phyloP scores from a whole-genome alignment of 2,113 vertebrate species.

The Pelecanoides urinatrix region DNA sequence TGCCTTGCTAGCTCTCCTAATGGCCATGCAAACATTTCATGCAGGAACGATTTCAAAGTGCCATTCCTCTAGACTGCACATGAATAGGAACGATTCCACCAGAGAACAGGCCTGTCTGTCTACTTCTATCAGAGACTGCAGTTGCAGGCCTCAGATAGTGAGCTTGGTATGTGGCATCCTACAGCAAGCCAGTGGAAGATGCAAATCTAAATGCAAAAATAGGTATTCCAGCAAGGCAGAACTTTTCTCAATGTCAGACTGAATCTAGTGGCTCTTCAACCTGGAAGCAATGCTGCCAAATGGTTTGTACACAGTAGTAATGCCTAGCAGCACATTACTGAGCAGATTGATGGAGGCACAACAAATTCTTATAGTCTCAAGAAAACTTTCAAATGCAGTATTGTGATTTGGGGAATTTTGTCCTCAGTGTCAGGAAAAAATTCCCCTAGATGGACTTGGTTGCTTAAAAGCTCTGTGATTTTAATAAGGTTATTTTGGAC shows the following conservation, averaged over 20 bases:
- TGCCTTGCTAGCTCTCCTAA: not conserved
- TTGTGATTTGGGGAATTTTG: not conserved
- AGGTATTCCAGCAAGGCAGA: not conserved
- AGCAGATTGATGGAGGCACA: not conserved
- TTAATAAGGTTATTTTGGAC: not conserved
- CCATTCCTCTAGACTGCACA: not conserved
- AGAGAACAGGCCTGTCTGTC: not conserved
- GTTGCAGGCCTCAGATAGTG: not conserved
- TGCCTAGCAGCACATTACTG: not conserved
- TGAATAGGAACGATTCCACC: not conserved
- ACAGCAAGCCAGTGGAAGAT: not conserved
- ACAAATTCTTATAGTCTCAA: not conserved
- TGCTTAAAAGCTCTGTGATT: not conserved
- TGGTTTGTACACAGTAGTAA: not conserved
- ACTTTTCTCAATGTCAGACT: not conserved
- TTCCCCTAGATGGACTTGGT: not conserved
- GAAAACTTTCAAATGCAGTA: not conserved
- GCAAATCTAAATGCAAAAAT: not conserved
- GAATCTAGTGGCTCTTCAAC: not conserved
- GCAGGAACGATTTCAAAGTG: not conserved
- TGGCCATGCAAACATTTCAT: not conserved
- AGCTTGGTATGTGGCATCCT: not conserved
- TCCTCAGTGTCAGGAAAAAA: not conserved
- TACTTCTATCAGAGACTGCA: not conserved
- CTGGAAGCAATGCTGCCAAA: not conserved